Evolutionary conservation across 2,113 vertebrate species (phyloP), one percentile per base, ranked within the genome.

Genomic region (Cyprinus carpio): DNA sequence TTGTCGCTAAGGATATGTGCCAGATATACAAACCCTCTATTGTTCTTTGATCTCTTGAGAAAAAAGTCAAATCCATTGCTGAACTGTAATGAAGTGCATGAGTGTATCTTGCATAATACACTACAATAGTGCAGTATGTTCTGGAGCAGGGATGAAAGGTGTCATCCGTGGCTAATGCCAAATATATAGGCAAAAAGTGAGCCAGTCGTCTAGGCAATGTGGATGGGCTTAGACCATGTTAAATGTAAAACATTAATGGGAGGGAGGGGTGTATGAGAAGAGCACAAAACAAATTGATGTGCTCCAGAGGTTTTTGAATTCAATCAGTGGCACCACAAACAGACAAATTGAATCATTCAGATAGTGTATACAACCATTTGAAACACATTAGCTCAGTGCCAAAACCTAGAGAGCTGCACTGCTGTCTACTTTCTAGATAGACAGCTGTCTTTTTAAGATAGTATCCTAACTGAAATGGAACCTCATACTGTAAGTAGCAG

Each of bases 51-150:
- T 49, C 60, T 81, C 4, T 75, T 65, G 18, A 76, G 43, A 29
- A 51, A 75, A 75, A 60, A n/a, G n/a, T 49, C 29, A 29, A 23
- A 54, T 75, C 58, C 79, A 80, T 10, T 18, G 43, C 60, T 40
- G n/a, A 75, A 81, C 77, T 49, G 40, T 64, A 74, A 76, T 49
- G 69, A 84, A 72, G 56, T 60, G 82, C 75, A 72, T 79, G 20
- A 51, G 51, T 46, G 29, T 82, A 58, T 71, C 79, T 87, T 87
- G 56, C 81, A 84, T 85, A 77, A 81, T 34, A 46, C 31, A 11
- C 49, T 81, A 71, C 20, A 82, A 27, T 54, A 76, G 12, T 71
- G 76, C 23, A 40, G 64, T 65, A 58, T 74, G 43, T 18, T 79
- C 56, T 81, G 71, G 29, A 27, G 56, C 43, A 60, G 40, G 79